Evolutionary conservation across 2,113 vertebrate species (phyloP), one percentile per base, ranked within the genome.

Genomic region (Poeciliopsis turrubarensis): DNA sequence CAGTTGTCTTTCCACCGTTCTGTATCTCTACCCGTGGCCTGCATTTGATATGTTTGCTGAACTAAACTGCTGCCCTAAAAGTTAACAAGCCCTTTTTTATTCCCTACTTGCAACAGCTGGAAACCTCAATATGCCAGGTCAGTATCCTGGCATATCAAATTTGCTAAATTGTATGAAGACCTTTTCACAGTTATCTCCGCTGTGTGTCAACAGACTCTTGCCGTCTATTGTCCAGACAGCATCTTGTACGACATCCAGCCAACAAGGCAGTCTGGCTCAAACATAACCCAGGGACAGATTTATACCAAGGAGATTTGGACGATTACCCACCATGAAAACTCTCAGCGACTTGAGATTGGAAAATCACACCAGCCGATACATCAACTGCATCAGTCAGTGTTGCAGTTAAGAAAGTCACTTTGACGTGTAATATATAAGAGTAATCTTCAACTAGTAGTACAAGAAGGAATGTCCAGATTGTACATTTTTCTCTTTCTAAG

Each of bases 241-340:
- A 70, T 67, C 34, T 63, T 41, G 74, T 75, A 74, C 60, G 39
- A 34, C 60, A 67, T 66, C 32, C 65, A 41, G 78, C 78, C 83
- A 81, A 82, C 31, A 62, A 63, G 44, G 66, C 63, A 41, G 22
- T 27, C 72, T 86, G 79, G 72, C 73, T 76, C 64, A 66, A 69
- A 32, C 4, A 4, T 61, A 88, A 80, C 60, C 73, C 22, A 37
- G 57, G 79, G 81, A 81, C 82, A 84, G 80, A 85, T 90, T 87
- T 90, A 82, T 69, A 57, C 66, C 17, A 75, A 81, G 74, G 76
- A 83, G 81, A 84, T 83, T 85, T 89, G 89, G 87, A 89, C 70
- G 77, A 83, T 89, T 85, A 86, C 78, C 79, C 80, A 81, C 79
- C 66, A 86, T 86, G 68, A 79, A 89, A 72, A 70, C 75, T 71